phyloP scores from a whole-genome alignment of 2,113 vertebrate species.

The Brachirus orientalis region DNA sequence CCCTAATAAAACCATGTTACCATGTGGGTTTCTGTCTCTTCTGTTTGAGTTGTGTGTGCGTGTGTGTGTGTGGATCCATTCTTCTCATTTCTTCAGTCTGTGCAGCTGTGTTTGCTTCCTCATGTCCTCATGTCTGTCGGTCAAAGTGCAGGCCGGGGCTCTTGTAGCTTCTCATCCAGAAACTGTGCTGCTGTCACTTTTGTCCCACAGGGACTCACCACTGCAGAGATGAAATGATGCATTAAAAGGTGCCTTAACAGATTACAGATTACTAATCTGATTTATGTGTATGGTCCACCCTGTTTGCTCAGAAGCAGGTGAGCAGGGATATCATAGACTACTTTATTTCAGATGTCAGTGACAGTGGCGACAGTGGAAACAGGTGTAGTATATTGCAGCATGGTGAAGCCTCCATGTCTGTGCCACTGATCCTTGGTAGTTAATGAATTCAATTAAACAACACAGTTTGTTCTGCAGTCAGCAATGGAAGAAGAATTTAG shows the following conservation, averaged over 20 bases:
- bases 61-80: conserved; percentile 18
- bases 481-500: background rate
- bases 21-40: conserved; percentile 7
- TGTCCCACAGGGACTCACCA: conserved; percentile 20
- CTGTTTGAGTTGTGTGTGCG: conserved; percentile 15
- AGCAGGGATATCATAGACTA: conserved; percentile 22
- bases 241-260: conserved; percentile 48
- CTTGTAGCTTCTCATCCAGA: conserved; percentile 19
- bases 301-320: conserved; percentile 46
- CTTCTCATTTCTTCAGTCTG: conserved; percentile 9
- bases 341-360: conserved; percentile 27
- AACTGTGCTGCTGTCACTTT: conserved; percentile 25
- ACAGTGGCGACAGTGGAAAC: conserved; percentile 18
- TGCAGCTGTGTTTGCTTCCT: conserved; percentile 39
- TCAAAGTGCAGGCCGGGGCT: conserved; percentile 30
- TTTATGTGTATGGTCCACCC: conserved; percentile 49
- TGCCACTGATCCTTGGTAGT: background rate
- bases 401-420: conserved; percentile 21
- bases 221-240: too few relatives aligned
- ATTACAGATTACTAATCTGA: conserved; percentile 55
- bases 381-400: conserved; percentile 36
- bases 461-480: background rate
- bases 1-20: conserved; percentile 5
- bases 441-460: conserved; percentile 9
- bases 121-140: conserved; percentile 43